phyloP scores from a whole-genome alignment of 2,113 vertebrate species.

The Serinus canaria region DNA sequence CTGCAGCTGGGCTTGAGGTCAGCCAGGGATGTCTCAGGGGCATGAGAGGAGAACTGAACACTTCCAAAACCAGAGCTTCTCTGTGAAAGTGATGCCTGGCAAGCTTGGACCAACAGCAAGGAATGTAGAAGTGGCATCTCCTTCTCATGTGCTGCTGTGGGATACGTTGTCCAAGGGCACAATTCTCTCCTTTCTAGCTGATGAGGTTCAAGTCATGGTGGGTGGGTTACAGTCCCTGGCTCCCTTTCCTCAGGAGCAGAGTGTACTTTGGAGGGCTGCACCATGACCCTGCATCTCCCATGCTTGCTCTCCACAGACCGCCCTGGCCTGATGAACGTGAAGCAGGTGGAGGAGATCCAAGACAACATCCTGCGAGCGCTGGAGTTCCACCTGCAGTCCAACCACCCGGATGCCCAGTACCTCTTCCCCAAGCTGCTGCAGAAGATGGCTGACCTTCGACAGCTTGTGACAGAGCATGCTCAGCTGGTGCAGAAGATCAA shows the following conservation, averaged over 20 bases:
- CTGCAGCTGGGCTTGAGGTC: neutral
- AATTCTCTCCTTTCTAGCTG: neutral
- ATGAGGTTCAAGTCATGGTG: neutral
- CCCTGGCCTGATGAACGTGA: constrained; percentile 93
- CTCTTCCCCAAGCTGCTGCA: constrained; percentile 99
- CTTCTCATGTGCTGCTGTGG: neutral
- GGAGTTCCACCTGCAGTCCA: constrained; percentile 91
- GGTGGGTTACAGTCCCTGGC: neutral
- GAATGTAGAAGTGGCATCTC: neutral
- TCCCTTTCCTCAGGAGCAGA: neutral
- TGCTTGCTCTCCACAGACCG: constrained; percentile 81
- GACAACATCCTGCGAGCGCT: constrained; percentile 93
- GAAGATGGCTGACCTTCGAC: constrained; percentile 98
- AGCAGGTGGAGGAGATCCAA: constrained; percentile 96
- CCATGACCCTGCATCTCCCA: neutral
- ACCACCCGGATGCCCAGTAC: constrained; percentile 92
- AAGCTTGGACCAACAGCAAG: neutral
- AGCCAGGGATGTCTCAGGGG: neutral
- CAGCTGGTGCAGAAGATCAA: constrained; percentile 98
- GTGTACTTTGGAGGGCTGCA: neutral
- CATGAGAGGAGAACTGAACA: neutral
- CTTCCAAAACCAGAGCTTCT: neutral
- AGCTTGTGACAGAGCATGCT: constrained; percentile 95
- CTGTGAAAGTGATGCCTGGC: fast-evolving
- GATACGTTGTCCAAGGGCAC: neutral